A percentile compares a stretch with the other conserved stretches of the same genome.
Conservation (phyloP, 2,797 vertebrate species). For the Crocidura indochinensis region DNA sequence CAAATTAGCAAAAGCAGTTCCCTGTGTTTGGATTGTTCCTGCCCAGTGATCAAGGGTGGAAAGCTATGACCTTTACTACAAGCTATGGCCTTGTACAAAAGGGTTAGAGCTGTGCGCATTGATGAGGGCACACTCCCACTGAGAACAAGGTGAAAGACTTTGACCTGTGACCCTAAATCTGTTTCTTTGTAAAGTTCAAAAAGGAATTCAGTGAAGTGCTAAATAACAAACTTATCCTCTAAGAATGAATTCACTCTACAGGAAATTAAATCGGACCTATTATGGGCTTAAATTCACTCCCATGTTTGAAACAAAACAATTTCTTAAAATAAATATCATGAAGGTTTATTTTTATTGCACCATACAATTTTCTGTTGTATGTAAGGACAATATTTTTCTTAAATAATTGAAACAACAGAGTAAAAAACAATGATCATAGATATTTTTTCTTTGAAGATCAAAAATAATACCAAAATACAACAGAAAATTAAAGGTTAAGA, state of each 20-base stretch:
- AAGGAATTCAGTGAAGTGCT: constrained; percentile 78
- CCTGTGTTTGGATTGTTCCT: constrained; percentile 90
- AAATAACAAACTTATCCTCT: constrained; percentile 78
- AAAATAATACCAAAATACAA: too few species aligned
- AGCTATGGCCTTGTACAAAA: constrained; percentile 93
- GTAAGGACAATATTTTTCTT: constrained; percentile 7
- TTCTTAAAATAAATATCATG: constrained; percentile 33
- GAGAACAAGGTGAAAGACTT: constrained; percentile 81
- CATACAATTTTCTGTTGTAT: constrained; percentile 12
- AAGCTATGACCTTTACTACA: constrained; percentile 93
- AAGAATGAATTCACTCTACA: constrained; percentile 48
- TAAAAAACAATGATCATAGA: background rate
- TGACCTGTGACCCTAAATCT: constrained; percentile 77
- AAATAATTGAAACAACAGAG: constrained; percentile 32
- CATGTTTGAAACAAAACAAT: background rate
- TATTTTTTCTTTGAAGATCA: background rate
- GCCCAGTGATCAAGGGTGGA: constrained; percentile 90
- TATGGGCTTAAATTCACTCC: constrained; percentile 57
- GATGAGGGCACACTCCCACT: constrained; percentile 78
- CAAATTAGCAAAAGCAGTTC: constrained; percentile 91
- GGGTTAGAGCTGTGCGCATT: constrained; percentile 90
- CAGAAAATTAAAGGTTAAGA: background rate
- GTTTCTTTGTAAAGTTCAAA: constrained; percentile 79
- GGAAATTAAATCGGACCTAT: constrained; percentile 78
- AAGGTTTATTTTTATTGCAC: constrained; percentile 20